phyloP scores from a whole-genome alignment of 2,113 vertebrate genomes.

The Tetraodon nigroviridis region DNA sequence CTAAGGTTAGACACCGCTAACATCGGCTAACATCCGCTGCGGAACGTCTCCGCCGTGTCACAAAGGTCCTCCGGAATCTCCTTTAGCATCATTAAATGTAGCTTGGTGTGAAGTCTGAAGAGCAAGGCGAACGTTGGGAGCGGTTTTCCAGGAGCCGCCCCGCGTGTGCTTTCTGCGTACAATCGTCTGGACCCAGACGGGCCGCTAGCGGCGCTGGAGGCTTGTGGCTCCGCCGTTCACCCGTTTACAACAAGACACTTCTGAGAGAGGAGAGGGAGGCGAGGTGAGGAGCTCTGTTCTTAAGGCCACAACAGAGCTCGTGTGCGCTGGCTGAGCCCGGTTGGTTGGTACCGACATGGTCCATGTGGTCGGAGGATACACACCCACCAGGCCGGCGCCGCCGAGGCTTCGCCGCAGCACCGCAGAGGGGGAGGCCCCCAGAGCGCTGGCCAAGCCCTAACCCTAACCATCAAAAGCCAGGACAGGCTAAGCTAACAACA shows the following conservation, averaged over 20 bases:
- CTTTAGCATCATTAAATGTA: conserved; percentile 38
- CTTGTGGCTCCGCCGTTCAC: conserved; percentile 46
- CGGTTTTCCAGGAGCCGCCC: conserved; percentile 1
- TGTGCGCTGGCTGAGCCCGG: conserved; percentile 30
- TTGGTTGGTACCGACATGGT: conserved; percentile 11
- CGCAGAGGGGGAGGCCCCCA: too few species aligned
- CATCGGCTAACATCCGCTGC: not conserved
- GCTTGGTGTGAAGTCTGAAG: conserved; percentile 35
- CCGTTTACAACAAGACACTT: conserved; percentile 62
- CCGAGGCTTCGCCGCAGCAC: too few species aligned
- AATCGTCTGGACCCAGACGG: conserved; percentile 34
- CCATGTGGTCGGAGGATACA: conserved; percentile 27
- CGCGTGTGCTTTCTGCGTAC: conserved; percentile 54
- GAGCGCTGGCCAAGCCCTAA: too few species aligned
- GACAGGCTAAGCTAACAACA: too few species aligned
- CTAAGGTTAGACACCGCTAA: conserved; percentile 11
- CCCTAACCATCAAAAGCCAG: too few species aligned
- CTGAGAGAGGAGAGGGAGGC: conserved; percentile 34
- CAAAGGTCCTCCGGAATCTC: conserved; percentile 42
- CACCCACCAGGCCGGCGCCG: conserved; percentile 38
- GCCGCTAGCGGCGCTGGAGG: conserved; percentile 21
- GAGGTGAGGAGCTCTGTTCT: conserved; percentile 36
- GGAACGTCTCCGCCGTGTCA: conserved; percentile 5
- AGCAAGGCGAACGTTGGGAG: conserved; percentile 25
- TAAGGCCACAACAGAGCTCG: conserved; percentile 51